phyloP scores from a whole-genome alignment of 2,888 invertebrate species.

The Hypsopygia costalis region DNA sequence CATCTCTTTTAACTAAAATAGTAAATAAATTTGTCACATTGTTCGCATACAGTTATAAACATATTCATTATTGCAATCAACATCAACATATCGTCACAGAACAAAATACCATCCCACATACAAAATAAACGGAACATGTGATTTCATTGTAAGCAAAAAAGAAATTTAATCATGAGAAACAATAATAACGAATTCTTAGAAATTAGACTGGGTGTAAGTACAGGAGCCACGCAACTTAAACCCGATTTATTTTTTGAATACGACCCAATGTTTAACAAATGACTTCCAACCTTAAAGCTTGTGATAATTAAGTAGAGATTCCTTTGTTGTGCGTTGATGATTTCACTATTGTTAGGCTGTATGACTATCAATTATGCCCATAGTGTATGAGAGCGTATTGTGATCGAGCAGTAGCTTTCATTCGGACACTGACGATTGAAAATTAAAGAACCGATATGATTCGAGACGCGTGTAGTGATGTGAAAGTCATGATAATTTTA shows the following conservation, averaged over 20 bases:
- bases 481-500: conserved; percentile 10
- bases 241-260: conserved; percentile 67
- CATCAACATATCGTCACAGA: conserved; percentile 40
- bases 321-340: conserved; percentile 32
- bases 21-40: too few relatives aligned
- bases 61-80: conserved; percentile 11
- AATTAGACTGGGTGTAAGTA: conserved; percentile 75
- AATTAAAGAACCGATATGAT: conserved; percentile 79
- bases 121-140: conserved; percentile 57
- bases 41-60: too few relatives aligned
- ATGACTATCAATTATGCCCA: conserved; percentile 78
- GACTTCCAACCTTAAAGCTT: conserved; percentile 20
- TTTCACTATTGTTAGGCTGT: conserved; percentile 75
- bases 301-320: conserved; percentile 32
- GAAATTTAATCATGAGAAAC: conserved; percentile 81
- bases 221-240: conserved; percentile 77
- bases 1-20: too few relatives aligned
- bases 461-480: conserved; percentile 39
- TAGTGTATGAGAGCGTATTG: conserved; percentile 72
- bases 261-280: conserved; percentile 27
- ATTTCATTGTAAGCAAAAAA: conserved; percentile 72
- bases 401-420: conserved; percentile 76
- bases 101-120: conserved; percentile 42
- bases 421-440: conserved; percentile 71
- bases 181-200: conserved; percentile 76